Conservation (phyloP, 2,888 invertebrate species). For the Parnassius smintheus region DNA sequence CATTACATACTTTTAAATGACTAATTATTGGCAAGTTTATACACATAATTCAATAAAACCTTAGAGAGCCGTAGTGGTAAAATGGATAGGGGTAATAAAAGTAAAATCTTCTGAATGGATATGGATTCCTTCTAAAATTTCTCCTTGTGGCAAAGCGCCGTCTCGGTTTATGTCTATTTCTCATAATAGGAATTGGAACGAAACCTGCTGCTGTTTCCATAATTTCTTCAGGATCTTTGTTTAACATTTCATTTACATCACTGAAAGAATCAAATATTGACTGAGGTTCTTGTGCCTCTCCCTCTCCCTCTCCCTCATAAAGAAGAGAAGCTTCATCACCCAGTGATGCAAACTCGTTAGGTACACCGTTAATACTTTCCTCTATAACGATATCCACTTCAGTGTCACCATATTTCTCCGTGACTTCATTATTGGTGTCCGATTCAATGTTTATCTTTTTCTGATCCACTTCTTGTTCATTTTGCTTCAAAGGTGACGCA, state of each 20-base stretch:
- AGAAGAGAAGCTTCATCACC: conserved; percentile 22
- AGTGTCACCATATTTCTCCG: conserved; percentile 34
- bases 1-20: neutral
- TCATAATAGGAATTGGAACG: conserved; percentile 55
- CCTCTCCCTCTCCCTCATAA: conserved; percentile 26
- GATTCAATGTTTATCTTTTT: conserved; percentile 35
- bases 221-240: conserved; percentile 56
- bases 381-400: conserved; percentile 53
- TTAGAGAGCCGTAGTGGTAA: conserved; percentile 66
- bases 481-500: conserved; percentile 41
- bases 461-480: conserved; percentile 39
- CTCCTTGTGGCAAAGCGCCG: conserved; percentile 53
- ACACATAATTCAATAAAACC: conserved; percentile 50
- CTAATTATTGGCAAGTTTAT: conserved; percentile 23
- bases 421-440: conserved; percentile 29
- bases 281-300: conserved; percentile 26
- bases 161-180: conserved; percentile 42
- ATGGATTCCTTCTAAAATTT: conserved; percentile 52
- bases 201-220: conserved; percentile 70
- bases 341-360: conserved; percentile 30
- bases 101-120: conserved; percentile 44
- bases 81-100: conserved; percentile 54
- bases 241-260: conserved; percentile 42
- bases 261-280: conserved; percentile 31
- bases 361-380: conserved; percentile 41